Percentiles rank a stretch among this genome's conserved stretches.
Evolutionary conservation across 2,888 invertebrate species (phyloP).

Genomic region (Meteorus cinctellus): DNA sequence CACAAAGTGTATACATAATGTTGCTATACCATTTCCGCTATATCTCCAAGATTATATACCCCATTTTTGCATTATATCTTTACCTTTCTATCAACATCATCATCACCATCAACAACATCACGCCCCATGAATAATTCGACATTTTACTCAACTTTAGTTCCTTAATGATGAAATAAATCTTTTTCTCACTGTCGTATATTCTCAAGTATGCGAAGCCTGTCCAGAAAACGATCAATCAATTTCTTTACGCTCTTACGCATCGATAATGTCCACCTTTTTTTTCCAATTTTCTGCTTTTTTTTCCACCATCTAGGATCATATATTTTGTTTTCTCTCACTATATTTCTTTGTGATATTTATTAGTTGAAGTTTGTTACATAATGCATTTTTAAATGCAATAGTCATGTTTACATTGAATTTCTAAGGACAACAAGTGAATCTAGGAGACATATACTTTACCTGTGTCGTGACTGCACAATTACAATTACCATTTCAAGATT

Average conservation of each 20-base stretch:
- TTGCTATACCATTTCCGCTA: slow-evolving; percentile 25
- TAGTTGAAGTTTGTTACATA: background rate
- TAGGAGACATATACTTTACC: background rate
- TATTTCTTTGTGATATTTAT: background rate
- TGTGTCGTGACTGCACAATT: background rate
- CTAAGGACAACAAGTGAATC: background rate
- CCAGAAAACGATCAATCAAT: background rate
- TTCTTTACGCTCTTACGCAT: background rate
- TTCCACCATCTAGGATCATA: background rate
- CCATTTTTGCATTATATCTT: slow-evolving; percentile 1
- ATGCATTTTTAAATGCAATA: background rate
- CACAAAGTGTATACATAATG: background rate
- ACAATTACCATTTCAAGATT: background rate
- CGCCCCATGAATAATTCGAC: slow-evolving; percentile 24
- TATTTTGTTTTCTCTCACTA: background rate
- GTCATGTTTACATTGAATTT: background rate
- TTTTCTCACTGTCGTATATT: background rate
- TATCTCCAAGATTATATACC: slow-evolving; percentile 18
- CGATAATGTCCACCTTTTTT: background rate
- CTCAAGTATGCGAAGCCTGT: background rate
- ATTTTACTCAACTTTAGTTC: slow-evolving; percentile 8
- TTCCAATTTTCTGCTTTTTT: background rate
- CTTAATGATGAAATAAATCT: slow-evolving; percentile 5
- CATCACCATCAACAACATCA: slow-evolving; percentile 23
- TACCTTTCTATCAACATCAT: slow-evolving; percentile 8